A percentile compares a stretch with the other conserved stretches of the same genome.
Evolutionary conservation across 2,113 vertebrate genomes (phyloP).

Genomic region (Ophthalmolycus amberensis): DNA sequence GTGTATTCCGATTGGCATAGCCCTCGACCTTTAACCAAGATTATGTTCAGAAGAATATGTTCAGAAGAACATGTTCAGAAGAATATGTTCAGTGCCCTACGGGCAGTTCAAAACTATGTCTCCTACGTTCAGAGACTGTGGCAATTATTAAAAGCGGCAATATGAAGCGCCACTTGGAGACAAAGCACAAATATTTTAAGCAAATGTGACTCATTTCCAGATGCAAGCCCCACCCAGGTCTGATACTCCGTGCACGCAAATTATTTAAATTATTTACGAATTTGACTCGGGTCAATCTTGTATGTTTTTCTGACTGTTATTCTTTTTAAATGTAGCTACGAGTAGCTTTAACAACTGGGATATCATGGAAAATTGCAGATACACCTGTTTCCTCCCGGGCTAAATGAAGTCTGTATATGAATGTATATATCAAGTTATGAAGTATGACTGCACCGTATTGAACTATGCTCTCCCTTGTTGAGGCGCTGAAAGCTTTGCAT

Average conservation of each 20-base stretch:
- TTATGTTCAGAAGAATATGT: no score
- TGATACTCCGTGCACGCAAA: neutral
- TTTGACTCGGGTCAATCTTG: neutral
- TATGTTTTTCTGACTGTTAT: neutral
- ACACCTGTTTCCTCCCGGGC: conserved; percentile 9
- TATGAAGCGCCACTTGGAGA: no score
- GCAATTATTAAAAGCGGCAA: no score
- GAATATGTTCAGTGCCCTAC: no score
- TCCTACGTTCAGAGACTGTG: no score
- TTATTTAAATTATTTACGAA: neutral
- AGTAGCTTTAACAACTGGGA: conserved; percentile 5
- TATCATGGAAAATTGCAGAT: conserved; percentile 9
- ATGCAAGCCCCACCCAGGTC: neutral
- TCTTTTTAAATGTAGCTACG: neutral
- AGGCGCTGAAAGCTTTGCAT: conserved; percentile 33
- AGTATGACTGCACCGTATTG: conserved; percentile 10
- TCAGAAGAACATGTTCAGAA: no score
- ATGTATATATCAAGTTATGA: neutral
- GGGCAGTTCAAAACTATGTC: no score
- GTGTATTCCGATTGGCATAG: no score
- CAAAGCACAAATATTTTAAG: no score
- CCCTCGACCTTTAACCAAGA: no score
- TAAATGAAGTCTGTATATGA: conserved; percentile 6
- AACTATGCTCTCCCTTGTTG: conserved; percentile 13
- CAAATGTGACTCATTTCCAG: neutral